A percentile compares a stretch with the other conserved stretches of the same genome.
These are phyloP conservation scores for Hyphantria cunea DNA, from an alignment of 1,140 invertebrate species.

Conservation along the genomic window DNA sequence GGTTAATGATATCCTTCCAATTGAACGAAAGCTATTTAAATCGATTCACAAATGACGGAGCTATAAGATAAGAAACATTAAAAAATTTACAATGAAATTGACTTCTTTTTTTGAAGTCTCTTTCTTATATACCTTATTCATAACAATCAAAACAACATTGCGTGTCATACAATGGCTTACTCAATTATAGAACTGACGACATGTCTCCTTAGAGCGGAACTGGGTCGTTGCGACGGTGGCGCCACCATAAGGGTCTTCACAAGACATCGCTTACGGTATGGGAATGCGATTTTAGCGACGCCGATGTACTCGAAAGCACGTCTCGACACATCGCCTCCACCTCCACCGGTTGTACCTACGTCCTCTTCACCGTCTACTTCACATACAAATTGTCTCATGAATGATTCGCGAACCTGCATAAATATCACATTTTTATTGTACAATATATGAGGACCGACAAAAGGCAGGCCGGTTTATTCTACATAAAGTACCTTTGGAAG, in stretches of 20 bases:
- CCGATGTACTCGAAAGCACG: conserved; percentile 71
- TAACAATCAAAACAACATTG: no score
- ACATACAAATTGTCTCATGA: conserved; percentile 98
- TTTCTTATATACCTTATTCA: no score
- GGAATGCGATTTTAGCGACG: conserved; percentile 68
- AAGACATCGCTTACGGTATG: conserved; percentile 70
- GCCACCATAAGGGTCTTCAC: conserved; percentile 71
- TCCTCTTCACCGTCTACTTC: conserved; percentile 91
- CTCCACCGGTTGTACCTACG: conserved; percentile 34
- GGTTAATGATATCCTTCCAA: no score
- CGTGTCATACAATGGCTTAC: conserved; percentile 48
- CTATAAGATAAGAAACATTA: background rate
- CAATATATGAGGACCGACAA: no score
- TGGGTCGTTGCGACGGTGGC: conserved; percentile 70
- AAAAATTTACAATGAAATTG: no score
- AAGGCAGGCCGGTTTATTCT: no score
- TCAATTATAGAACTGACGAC: conserved; percentile 73
- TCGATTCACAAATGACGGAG: no score
- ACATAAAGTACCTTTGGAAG: conserved; percentile 89
- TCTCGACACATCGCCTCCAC: conserved; percentile 54
- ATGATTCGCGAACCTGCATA: conserved; percentile 95
- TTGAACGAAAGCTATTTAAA: no score
- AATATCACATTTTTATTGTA: background rate
- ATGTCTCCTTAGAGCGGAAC: conserved; percentile 62
- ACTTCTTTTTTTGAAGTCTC: no score